These are phyloP conservation scores for Lasioglossum baleicum DNA, from an alignment of 1,140 invertebrate genomes.

Conservation along the genomic window DNA sequence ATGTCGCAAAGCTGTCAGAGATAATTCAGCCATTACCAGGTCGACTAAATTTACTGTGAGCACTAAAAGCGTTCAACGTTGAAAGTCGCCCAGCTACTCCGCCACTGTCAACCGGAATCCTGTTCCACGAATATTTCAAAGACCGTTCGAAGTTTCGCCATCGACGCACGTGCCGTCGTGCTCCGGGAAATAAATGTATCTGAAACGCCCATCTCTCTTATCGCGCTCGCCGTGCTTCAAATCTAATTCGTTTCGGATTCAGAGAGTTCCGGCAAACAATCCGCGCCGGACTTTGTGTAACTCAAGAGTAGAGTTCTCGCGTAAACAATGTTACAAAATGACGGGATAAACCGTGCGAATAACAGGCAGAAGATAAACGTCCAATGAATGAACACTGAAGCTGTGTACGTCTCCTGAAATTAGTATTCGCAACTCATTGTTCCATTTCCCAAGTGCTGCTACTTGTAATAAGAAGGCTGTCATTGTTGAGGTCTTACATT, in stretches of 20 bases:
- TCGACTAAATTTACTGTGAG: slow-evolving; percentile 10
- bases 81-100: background rate
- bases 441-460: too few relatives aligned
- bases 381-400: too few relatives aligned
- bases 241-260: slow-evolving; percentile 10
- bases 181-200: slow-evolving; percentile 16
- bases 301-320: too few relatives aligned
- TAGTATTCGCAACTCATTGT: too few relatives aligned
- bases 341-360: too few relatives aligned
- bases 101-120: background rate
- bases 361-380: too few relatives aligned
- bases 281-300: too few relatives aligned
- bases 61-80: background rate
- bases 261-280: background rate
- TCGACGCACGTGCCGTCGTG: background rate
- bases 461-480: too few relatives aligned
- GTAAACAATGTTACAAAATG: too few relatives aligned
- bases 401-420: too few relatives aligned
- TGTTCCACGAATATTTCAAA: background rate
- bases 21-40: background rate
- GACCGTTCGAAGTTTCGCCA: background rate
- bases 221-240: background rate
- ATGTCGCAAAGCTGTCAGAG: background rate
- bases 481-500: too few relatives aligned
- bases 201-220: background rate